These are phyloP conservation scores for Diloba caeruleocephala DNA, from an alignment of 2,888 invertebrate genomes.

Conservation along the genomic window DNA sequence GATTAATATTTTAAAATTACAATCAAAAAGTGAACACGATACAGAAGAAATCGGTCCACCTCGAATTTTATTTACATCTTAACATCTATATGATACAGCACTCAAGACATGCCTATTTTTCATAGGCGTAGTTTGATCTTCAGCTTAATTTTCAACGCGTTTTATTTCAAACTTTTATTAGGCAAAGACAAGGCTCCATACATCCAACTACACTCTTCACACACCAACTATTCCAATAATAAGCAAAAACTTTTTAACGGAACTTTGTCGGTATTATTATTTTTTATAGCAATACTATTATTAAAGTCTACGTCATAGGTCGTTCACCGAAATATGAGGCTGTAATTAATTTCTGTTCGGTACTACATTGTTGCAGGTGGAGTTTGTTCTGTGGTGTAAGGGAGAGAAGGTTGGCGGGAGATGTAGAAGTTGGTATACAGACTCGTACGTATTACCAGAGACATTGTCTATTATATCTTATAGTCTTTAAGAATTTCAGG, in stretches of 20 bases:
- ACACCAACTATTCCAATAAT: constrained; percentile 1
- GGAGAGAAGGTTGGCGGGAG: background rate
- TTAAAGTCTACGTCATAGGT: constrained; percentile 40
- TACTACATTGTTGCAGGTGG: constrained; percentile 37
- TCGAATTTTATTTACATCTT: too few species aligned
- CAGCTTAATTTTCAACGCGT: too few species aligned
- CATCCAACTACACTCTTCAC: background rate
- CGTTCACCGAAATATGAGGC: constrained; percentile 42
- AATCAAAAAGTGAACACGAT: too few species aligned
- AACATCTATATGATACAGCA: too few species aligned
- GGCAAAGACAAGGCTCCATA: background rate
- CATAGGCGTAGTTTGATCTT: too few species aligned
- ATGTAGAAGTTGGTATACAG: background rate
- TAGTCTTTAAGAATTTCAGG: too few species aligned
- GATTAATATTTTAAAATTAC: too few species aligned
- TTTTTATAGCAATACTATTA: constrained; percentile 31
- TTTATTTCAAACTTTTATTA: too few species aligned
- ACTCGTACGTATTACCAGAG: too few species aligned
- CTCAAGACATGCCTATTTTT: too few species aligned
- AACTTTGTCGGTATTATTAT: constrained; percentile 1
- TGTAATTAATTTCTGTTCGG: constrained; percentile 42
- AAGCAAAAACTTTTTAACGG: constrained; percentile 13
- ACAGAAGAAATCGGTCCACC: too few species aligned
- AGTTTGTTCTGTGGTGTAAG: constrained; percentile 9
- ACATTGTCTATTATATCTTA: too few species aligned